These are phyloP conservation scores for Vanessa tameamea DNA, from an alignment of 1,140 invertebrate species.

Conservation along the genomic window DNA sequence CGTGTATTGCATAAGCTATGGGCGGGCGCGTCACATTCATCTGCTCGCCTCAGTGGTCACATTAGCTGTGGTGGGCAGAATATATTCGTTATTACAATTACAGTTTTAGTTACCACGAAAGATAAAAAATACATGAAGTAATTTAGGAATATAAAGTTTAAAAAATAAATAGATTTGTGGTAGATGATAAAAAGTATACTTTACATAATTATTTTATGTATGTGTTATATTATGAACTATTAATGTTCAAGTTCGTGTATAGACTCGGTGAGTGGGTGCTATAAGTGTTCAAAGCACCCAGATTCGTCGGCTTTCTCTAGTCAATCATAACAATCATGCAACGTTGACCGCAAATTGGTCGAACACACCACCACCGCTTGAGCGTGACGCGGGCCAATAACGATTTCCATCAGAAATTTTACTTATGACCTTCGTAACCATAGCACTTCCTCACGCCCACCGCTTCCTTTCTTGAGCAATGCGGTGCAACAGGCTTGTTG, in stretches of 20 bases:
- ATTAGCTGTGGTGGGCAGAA: not conserved
- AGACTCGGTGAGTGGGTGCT: conserved; percentile 10
- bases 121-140: no score
- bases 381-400: conserved; percentile 52
- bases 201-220: not conserved
- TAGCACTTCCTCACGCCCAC: conserved; percentile 67
- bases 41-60: conserved; percentile 13
- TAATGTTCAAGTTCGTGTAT: not conserved
- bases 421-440: conserved; percentile 61
- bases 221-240: no score
- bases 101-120: no score
- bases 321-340: conserved; percentile 38
- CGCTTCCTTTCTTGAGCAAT: conserved; percentile 66
- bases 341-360: conserved; percentile 43
- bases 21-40: conserved; percentile 42
- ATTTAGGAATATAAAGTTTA: no score
- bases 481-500: conserved; percentile 63
- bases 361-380: conserved; percentile 37
- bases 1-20: conserved; percentile 20
- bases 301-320: conserved; percentile 36
- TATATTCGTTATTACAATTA: not conserved
- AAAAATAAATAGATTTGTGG: no score
- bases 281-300: conserved; percentile 11
- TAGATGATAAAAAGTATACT: no score
- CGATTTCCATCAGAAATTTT: conserved; percentile 56